These are phyloP conservation scores for Catocala nupta DNA, from an alignment of 2,888 invertebrate genomes.

Conservation along the genomic window DNA sequence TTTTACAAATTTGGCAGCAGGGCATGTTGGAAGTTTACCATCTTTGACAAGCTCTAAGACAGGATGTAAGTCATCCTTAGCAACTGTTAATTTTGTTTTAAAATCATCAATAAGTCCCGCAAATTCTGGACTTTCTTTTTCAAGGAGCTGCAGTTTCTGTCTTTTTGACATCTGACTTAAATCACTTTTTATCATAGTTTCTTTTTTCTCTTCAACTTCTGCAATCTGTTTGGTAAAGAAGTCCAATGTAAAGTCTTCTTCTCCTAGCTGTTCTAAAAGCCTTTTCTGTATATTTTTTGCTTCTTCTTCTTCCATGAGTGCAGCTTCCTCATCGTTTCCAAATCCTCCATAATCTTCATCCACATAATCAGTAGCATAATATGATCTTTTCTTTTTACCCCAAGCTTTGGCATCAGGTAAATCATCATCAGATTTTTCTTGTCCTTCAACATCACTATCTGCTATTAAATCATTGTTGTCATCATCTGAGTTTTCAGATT, in stretches of 20 bases:
- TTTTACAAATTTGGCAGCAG: constrained; percentile 90
- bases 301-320: constrained; percentile 93
- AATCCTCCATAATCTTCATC: constrained; percentile 94
- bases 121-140: constrained; percentile 96
- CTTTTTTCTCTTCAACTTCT: constrained; percentile 74
- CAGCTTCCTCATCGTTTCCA: constrained; percentile 90
- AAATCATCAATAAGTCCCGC: constrained; percentile 92
- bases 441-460: constrained; percentile 93
- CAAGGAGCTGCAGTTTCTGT: constrained; percentile 92
- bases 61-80: constrained; percentile 90
- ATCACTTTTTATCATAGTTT: constrained; percentile 91
- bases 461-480: constrained; percentile 85
- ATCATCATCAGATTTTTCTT: constrained; percentile 89
- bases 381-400: constrained; percentile 93
- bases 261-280: constrained; percentile 92
- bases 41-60: constrained; percentile 89
- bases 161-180: constrained; percentile 91
- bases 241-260: constrained; percentile 91
- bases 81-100: constrained; percentile 90
- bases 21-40: constrained; percentile 88
- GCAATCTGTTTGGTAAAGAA: constrained; percentile 78
- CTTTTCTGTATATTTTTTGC: constrained; percentile 93
- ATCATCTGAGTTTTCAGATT: constrained; percentile 78
- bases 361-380: constrained; percentile 95
- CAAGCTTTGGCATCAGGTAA: constrained; percentile 94